Evolutionary conservation across 2,888 invertebrate genomes (phyloP), one percentile per base, ranked within the genome.

Genomic region (Escarpia spicata): DNA sequence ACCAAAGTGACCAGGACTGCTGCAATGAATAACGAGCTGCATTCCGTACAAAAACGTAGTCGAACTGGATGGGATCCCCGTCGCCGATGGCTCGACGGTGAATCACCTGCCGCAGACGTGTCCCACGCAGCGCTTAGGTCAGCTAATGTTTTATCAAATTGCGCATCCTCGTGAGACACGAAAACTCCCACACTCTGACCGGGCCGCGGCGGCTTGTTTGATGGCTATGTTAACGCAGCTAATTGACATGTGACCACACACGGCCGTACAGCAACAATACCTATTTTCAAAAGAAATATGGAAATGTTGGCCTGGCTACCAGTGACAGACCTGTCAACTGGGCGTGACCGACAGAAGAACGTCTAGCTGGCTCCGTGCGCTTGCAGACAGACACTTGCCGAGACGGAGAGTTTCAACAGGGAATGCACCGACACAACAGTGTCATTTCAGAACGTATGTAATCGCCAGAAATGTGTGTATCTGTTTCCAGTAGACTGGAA

Each of bases 81-180:
- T 26, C 75, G n/a, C 4, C 75, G 26, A 75, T 26, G 75, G 75
- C 75, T 26, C 26, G n/a, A 15, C n/a, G 75, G 75, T 75, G 75
- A 75, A 26, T 75, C 75, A 75, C 75, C 75, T 75, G 6, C 75
- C 75, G n/a, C 4, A 15, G 75, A n/a, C 75, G 19, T n/a, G 75
- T 75, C 75, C n/a, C 75, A 75, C 75, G 75, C 3, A 26, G 75
- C 75, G 75, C 75, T 75, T 75, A 19, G 75, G 75, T n/a, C 75
- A 3, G 75, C 75, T 75, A 75, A 75, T 75, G n/a, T 75, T 75
- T 75, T 75, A 75, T 75, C 75, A 75, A 75, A 75, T 75, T 75
- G 26, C 26, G 75, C 19, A 75, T 75, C 75, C 75, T 75, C n/a
- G 75, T 26, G 75, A 75, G 75, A 75, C 75, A 75, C 75, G 75